Evolutionary conservation across 2,888 invertebrate species (phyloP), one percentile per base, ranked within the genome.

Genomic region (Chrysotoxum bicinctum): DNA sequence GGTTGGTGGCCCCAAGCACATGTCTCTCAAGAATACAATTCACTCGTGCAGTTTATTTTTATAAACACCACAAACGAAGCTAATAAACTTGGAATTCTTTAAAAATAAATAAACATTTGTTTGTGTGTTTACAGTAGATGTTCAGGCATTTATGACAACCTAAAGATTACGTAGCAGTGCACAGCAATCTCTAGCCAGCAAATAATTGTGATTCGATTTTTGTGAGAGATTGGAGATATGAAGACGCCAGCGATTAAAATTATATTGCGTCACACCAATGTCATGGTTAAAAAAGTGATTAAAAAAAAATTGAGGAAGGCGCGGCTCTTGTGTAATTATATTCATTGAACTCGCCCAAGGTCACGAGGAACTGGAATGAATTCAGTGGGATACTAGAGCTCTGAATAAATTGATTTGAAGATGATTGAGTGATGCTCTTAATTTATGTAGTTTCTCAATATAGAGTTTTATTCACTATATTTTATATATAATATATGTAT

Each of bases 261-360:
- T 56, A 56, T 37, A 75, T 40, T 70, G 45, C 60, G 69, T 54
- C 74, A 68, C 50, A 14, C 14, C 62, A 75, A 70, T 75, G 64
- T 50, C 64, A 58, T 66, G 81, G 76, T 70, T 50, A 2, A 4
- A 4, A 32, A 23, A 12, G 30, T 45, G 56, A 70, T 72, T 64
- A 64, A 30, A 21, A 3, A n/a, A 60, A 45, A 64, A 45, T 43
- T 37, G 16, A 30, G 26, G 16, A 32, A 19, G 64, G 30, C 45
- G 45, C 26, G 64, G 9, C 30, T 30, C 37, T 45, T 16, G 45
- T 43, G 0, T 30, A 37, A 37, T 58, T 37, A 7, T 35, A 19
- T 45, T 32, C 30, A 64, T 30, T 64, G 64, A 45, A 43, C 45
- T 64, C 9, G 19, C 19, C 0, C 32, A 12, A 1, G 32, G 10